These are phyloP conservation scores for Leptinotarsa rubiginosa DNA, from an alignment of 2,888 invertebrate genomes.

Conservation along the genomic window DNA sequence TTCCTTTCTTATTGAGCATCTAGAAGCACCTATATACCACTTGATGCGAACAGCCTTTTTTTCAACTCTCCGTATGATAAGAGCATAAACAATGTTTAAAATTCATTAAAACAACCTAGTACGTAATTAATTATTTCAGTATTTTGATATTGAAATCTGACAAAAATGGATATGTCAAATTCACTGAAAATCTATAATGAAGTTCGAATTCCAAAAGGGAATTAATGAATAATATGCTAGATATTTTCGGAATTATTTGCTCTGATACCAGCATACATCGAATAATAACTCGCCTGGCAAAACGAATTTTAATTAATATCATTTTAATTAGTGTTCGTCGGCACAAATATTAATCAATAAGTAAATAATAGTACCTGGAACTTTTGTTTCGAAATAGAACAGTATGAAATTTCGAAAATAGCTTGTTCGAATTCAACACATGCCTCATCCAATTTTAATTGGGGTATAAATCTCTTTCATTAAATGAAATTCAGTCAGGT, in stretches of 20 bases:
- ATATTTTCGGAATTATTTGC: neutral
- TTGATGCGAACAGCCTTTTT: too few relatives aligned
- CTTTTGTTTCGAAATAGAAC: constrained; percentile 1
- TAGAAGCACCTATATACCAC: too few relatives aligned
- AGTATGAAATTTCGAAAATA: constrained; percentile 13
- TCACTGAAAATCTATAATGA: too few relatives aligned
- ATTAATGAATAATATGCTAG: neutral
- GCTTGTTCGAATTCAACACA: neutral
- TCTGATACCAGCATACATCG: neutral
- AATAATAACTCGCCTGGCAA: neutral
- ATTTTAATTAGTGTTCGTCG: neutral
- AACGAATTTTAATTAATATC: neutral
- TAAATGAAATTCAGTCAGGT: constrained; percentile 30
- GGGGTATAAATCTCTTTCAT: constrained; percentile 34
- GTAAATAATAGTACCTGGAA: neutral
- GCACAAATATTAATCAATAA: constrained; percentile 1
- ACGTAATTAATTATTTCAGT: too few relatives aligned
- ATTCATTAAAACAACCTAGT: too few relatives aligned
- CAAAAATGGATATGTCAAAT: too few relatives aligned
- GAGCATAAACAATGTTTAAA: too few relatives aligned
- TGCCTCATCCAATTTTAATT: constrained; percentile 36
- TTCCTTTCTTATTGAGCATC: too few relatives aligned
- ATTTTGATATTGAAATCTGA: too few relatives aligned
- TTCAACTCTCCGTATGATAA: too few relatives aligned
- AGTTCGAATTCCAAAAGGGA: neutral